Conservation (phyloP, 2,888 invertebrate genomes). For the Dysmachus trigonus region DNA sequence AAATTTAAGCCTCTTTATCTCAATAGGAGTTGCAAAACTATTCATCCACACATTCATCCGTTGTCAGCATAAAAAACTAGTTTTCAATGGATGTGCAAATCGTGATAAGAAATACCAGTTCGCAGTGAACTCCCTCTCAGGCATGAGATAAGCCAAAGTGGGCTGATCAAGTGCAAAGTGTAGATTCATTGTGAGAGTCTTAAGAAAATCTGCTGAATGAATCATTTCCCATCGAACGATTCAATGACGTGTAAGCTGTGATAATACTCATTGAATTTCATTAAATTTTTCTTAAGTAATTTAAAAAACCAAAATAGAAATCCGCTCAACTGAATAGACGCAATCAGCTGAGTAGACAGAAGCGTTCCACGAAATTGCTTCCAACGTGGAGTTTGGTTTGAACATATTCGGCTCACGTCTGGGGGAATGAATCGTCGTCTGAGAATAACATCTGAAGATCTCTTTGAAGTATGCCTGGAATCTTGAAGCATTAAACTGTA, state of each 20-base stretch:
- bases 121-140: neutral
- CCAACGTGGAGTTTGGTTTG: neutral
- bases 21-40: neutral
- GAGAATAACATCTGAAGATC: slow-evolving; percentile 12
- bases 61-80: neutral
- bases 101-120: neutral
- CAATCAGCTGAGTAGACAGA: neutral
- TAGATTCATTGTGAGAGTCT: neutral
- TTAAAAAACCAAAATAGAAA: neutral
- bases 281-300: neutral
- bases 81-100: neutral
- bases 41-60: neutral
- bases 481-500: neutral
- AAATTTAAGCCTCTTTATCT: neutral
- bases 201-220: slow-evolving; percentile 9
- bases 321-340: neutral
- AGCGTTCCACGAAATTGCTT: neutral
- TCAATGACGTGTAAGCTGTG: neutral
- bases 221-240: neutral
- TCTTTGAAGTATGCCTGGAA: neutral
- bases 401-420: neutral
- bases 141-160: slow-evolving; percentile 13
- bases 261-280: neutral
- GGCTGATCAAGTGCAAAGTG: slow-evolving; percentile 32
- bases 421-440: neutral